Conservation (phyloP, 2,113 vertebrate species). For the Poeciliopsis turrubarensis region DNA sequence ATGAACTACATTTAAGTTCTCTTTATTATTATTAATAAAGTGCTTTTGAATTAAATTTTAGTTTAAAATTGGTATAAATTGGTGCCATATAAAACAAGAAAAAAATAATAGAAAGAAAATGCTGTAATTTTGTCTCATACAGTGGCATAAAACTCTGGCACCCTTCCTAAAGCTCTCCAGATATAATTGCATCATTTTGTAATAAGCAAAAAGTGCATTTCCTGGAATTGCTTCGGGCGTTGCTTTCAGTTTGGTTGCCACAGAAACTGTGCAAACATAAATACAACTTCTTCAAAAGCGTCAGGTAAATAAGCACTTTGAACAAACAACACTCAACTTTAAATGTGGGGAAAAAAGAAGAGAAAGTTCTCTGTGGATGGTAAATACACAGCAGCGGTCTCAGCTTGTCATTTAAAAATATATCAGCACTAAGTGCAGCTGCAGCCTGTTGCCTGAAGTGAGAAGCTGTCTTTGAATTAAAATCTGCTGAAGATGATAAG, state of each 20-base stretch:
- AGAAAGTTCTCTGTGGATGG: neutral
- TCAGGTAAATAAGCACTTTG: neutral
- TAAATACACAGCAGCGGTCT: neutral
- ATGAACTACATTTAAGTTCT: no score
- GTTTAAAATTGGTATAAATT: no score
- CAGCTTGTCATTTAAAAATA: neutral
- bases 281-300: neutral
- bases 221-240: neutral
- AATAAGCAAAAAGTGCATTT: slow-evolving; percentile 1
- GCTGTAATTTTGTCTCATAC: neutral
- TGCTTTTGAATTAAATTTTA: no score
- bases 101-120: neutral
- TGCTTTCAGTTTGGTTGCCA: neutral
- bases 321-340: neutral
- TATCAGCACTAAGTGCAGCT: slow-evolving; percentile 3
- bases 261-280: neutral
- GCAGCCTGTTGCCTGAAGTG: slow-evolving; percentile 15
- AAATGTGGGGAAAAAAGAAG: neutral
- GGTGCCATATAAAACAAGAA: neutral
- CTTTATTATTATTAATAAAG: no score
- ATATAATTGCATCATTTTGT: slow-evolving; percentile 5
- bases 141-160: neutral
- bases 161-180: neutral
- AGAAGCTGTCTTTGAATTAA: slow-evolving; percentile 39
- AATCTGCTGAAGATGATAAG: slow-evolving; percentile 58